These are phyloP conservation scores for Xyrauchen texanus DNA, from an alignment of 2,113 vertebrate genomes.

Conservation along the genomic window DNA sequence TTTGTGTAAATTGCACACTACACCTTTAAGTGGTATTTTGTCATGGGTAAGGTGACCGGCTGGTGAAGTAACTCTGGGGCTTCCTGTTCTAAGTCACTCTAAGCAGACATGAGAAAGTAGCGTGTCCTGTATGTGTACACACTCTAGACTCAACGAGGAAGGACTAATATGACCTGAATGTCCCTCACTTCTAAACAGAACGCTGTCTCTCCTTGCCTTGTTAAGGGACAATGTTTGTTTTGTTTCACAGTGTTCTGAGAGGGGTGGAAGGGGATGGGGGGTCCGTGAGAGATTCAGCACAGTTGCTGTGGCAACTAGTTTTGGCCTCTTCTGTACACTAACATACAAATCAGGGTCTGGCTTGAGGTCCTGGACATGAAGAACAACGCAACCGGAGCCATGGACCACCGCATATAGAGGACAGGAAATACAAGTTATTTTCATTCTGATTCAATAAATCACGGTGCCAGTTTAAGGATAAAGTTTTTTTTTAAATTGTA, in stretches of 20 bases:
- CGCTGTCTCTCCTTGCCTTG: conserved; percentile 46
- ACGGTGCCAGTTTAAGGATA: conserved; percentile 30
- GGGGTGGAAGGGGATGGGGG: conserved; percentile 38
- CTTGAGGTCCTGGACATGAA: conserved; percentile 39
- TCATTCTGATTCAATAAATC: conserved; percentile 46
- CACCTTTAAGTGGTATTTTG: not conserved
- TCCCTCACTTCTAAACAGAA: conserved; percentile 58
- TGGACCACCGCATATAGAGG: conserved; percentile 26
- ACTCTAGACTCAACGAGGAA: conserved; percentile 61
- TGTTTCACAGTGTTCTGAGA: conserved; percentile 69
- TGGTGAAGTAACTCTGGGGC: not conserved
- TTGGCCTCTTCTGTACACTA: conserved; percentile 60
- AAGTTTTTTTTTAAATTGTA: conserved; percentile 36
- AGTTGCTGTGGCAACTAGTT: conserved; percentile 65
- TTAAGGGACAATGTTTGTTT: conserved; percentile 75
- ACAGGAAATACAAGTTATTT: conserved; percentile 52
- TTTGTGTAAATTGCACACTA: not conserved
- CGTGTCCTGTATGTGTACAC: conserved; percentile 34
- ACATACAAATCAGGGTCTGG: conserved; percentile 53
- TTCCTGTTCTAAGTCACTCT: not conserved
- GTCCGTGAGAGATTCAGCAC: conserved; percentile 48
- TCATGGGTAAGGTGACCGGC: not conserved
- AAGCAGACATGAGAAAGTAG: conserved; percentile 30
- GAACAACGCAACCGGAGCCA: conserved; percentile 30
- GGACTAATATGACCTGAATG: conserved; percentile 74